These are phyloP conservation scores for Diploscapter pachys DNA, from an alignment of 1,140 invertebrate genomes.

Conservation along the genomic window DNA sequence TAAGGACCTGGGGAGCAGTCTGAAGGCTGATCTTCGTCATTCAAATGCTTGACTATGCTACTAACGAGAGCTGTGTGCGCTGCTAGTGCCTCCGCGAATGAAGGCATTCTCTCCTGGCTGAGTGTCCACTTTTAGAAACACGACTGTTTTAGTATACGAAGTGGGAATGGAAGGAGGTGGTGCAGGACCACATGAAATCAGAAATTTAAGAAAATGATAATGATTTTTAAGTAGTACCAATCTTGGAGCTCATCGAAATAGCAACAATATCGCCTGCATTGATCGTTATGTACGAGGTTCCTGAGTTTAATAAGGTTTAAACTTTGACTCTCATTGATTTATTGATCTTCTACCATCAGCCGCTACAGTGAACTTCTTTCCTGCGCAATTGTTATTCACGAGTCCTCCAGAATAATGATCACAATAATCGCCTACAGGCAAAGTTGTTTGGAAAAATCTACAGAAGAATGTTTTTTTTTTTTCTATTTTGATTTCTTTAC, in stretches of 20 bases:
- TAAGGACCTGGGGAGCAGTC: slow-evolving; percentile 40
- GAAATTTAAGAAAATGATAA: neutral
- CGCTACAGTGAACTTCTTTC: slow-evolving; percentile 50
- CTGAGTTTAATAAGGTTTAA: neutral
- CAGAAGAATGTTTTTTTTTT: neutral
- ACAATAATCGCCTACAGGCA: slow-evolving; percentile 48
- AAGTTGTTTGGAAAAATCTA: slow-evolving; percentile 40
- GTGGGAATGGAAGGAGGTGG: slow-evolving; percentile 35
- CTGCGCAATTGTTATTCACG: slow-evolving; percentile 35
- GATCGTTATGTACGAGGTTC: slow-evolving; percentile 26
- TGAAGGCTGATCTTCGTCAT: slow-evolving; percentile 22
- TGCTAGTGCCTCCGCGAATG: slow-evolving; percentile 61
- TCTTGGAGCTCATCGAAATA: slow-evolving; percentile 45
- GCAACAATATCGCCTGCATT: slow-evolving; percentile 46
- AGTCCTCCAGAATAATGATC: slow-evolving; percentile 42
- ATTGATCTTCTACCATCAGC: slow-evolving; percentile 44
- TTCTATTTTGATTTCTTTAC: neutral
- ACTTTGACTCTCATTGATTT: neutral
- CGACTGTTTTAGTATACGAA: slow-evolving; percentile 57
- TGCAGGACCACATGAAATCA: slow-evolving; percentile 1
- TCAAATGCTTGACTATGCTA: slow-evolving; percentile 17
- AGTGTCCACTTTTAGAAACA: slow-evolving; percentile 60
- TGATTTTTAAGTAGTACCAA: neutral
- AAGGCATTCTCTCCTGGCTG: slow-evolving; percentile 62
- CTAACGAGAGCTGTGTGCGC: slow-evolving; percentile 11